phyloP scores from a whole-genome alignment of 1,140 invertebrate species.

The Anadara kagoshimensis region DNA sequence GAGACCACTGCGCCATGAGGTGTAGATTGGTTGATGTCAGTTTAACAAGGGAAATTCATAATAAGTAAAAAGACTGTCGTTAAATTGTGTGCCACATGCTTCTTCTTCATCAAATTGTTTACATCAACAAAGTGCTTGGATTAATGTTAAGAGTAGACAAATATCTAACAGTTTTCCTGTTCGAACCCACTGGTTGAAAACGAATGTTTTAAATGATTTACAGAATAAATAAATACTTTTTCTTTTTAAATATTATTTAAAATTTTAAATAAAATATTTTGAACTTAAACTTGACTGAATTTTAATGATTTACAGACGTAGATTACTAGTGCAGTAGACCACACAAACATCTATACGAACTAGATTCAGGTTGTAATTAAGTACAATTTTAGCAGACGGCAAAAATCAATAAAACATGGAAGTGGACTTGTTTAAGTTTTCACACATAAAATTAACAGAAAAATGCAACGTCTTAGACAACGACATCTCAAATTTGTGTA shows the following conservation, averaged over 20 bases:
- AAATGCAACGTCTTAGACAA: too few species aligned
- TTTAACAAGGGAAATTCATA: not conserved
- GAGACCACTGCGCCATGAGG: constrained; percentile 12
- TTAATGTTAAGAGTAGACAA: not conserved
- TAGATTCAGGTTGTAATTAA: not conserved
- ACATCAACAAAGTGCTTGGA: not conserved
- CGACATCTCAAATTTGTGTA: too few species aligned
- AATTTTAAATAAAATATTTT: not conserved
- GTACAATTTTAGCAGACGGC: constrained; percentile 9
- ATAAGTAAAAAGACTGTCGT: not conserved
- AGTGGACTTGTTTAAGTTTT: too few species aligned
- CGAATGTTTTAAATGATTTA: not conserved
- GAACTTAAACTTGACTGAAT: not conserved
- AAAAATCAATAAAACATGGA: not conserved
- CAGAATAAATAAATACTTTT: not conserved
- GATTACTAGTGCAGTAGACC: not conserved
- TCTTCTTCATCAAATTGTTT: not conserved
- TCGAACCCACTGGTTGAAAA: not conserved
- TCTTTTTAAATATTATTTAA: not conserved
- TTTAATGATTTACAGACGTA: not conserved
- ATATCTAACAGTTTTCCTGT: not conserved
- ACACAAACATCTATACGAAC: not conserved
- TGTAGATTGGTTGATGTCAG: not conserved
- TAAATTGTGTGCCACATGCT: not conserved
- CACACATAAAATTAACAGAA: too few species aligned